phyloP scores from a whole-genome alignment of 2,888 invertebrate genomes.

The Lasioglossum figueresi region DNA sequence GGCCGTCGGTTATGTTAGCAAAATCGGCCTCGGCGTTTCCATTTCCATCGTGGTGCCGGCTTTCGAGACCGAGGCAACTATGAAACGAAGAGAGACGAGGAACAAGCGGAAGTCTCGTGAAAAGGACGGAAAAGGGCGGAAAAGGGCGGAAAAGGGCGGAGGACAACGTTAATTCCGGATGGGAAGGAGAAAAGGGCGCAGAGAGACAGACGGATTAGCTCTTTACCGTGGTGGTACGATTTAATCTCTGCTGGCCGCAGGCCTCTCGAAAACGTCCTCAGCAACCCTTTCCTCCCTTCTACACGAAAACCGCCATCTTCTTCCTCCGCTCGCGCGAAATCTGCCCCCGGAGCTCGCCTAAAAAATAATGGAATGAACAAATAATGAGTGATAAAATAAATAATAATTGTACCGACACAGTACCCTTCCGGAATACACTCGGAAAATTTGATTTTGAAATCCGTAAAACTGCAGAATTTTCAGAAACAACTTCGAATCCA shows the following conservation, averaged over 20 bases:
- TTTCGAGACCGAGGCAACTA: not conserved
- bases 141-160: slow-evolving; percentile 31
- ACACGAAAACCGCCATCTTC: slow-evolving; percentile 18
- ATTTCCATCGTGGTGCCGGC: slow-evolving; percentile 38
- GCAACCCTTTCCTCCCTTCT: slow-evolving; percentile 27
- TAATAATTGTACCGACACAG: too few species aligned
- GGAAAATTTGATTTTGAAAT: not conserved
- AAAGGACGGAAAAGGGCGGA: slow-evolving; percentile 7
- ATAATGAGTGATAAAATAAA: too few species aligned
- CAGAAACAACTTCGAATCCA: too few species aligned
- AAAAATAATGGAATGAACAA: too few species aligned
- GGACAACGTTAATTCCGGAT: not conserved
- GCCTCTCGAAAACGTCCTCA: slow-evolving; percentile 71
- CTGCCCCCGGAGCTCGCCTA: not conserved
- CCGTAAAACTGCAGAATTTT: not conserved
- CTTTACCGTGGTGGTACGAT: slow-evolving; percentile 78
- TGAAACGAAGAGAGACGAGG: not conserved
- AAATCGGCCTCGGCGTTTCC: slow-evolving; percentile 36
- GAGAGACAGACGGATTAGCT: slow-evolving; percentile 76
- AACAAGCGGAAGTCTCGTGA: not conserved
- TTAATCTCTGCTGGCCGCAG: slow-evolving; percentile 79
- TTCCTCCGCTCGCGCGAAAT: slow-evolving; percentile 40
- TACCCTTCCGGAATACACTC: not conserved
- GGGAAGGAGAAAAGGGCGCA: slow-evolving; percentile 37
- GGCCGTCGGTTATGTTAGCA: slow-evolving; percentile 5